These are phyloP conservation scores for Pentalonia nigronervosa DNA, from an alignment of 1,140 invertebrate species.

Conservation along the genomic window DNA sequence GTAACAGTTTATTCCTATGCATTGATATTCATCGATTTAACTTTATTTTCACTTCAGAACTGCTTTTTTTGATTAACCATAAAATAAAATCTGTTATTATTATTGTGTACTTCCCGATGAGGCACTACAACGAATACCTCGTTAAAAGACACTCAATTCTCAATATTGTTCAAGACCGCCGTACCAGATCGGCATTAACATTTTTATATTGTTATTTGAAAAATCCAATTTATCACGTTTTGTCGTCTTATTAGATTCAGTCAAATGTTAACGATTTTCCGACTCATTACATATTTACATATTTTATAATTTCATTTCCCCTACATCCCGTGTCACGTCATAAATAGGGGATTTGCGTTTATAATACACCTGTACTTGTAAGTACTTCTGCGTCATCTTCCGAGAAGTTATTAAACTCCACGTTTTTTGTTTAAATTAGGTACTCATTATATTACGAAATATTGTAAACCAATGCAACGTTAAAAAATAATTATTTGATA, in stretches of 20 bases:
- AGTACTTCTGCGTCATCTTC: not conserved
- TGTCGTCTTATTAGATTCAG: not conserved
- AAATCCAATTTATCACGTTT: slow-evolving; percentile 20
- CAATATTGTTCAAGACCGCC: not conserved
- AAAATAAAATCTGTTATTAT: not conserved
- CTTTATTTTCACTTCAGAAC: not conserved
- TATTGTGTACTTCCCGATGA: not conserved
- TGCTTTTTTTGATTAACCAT: not conserved
- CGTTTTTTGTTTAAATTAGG: not conserved
- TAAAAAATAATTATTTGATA: not conserved
- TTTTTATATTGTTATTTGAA: slow-evolving; percentile 1
- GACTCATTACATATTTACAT: slow-evolving; percentile 18
- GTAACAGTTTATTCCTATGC: not conserved
- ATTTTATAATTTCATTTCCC: slow-evolving; percentile 28
- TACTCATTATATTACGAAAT: not conserved
- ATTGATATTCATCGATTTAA: not conserved
- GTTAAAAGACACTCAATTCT: not conserved
- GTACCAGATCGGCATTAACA: not conserved
- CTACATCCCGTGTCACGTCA: not conserved
- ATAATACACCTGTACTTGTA: not conserved
- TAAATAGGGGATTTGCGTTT: not conserved
- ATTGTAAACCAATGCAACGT: not conserved
- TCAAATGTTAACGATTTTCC: slow-evolving; percentile 27
- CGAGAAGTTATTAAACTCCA: not conserved
- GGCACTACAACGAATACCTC: not conserved